A percentile compares a stretch with the other conserved stretches of the same genome.
phyloP scores from a whole-genome alignment of 2,888 invertebrate genomes.

The Drosophila setosimentum region DNA sequence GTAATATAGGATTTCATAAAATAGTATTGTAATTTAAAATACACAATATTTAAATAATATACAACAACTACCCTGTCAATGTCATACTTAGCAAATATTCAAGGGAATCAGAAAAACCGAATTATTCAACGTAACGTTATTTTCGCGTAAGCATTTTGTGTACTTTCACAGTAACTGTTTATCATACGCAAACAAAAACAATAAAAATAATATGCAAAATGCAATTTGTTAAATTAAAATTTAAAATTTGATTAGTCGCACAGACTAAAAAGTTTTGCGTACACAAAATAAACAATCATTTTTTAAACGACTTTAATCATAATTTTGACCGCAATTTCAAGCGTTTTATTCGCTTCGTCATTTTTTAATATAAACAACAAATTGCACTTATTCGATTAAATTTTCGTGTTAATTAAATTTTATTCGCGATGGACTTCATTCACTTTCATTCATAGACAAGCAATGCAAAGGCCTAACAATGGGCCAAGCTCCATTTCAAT shows the following conservation, averaged over 20 bases:
- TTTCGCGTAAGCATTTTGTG: slow-evolving; percentile 16
- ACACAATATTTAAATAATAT: background rate
- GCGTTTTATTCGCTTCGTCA: slow-evolving; percentile 45
- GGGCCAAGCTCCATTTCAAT: slow-evolving; percentile 21
- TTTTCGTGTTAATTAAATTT: slow-evolving; percentile 23
- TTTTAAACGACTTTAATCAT: slow-evolving; percentile 22
- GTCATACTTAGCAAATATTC: slow-evolving; percentile 31
- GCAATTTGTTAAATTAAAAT: slow-evolving; percentile 27
- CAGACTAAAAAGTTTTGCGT: slow-evolving; percentile 17
- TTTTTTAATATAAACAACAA: slow-evolving; percentile 28
- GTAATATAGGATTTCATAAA: background rate
- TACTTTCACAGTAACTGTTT: slow-evolving; percentile 12
- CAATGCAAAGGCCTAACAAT: slow-evolving; percentile 1
- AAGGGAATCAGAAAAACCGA: slow-evolving; percentile 21
- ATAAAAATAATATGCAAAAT: slow-evolving; percentile 8
- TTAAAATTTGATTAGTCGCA: slow-evolving; percentile 22
- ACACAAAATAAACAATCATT: slow-evolving; percentile 28
- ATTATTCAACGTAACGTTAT: slow-evolving; percentile 18
- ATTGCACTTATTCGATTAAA: slow-evolving; percentile 40
- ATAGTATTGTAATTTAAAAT: background rate
- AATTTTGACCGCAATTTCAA: slow-evolving; percentile 48
- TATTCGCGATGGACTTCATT: slow-evolving; percentile 37
- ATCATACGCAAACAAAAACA: slow-evolving; percentile 20
- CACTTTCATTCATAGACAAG: slow-evolving; percentile 16
- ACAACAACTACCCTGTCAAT: slow-evolving; percentile 28